Conservation (phyloP, 2,113 vertebrate genomes). For the Cottus gobio region DNA sequence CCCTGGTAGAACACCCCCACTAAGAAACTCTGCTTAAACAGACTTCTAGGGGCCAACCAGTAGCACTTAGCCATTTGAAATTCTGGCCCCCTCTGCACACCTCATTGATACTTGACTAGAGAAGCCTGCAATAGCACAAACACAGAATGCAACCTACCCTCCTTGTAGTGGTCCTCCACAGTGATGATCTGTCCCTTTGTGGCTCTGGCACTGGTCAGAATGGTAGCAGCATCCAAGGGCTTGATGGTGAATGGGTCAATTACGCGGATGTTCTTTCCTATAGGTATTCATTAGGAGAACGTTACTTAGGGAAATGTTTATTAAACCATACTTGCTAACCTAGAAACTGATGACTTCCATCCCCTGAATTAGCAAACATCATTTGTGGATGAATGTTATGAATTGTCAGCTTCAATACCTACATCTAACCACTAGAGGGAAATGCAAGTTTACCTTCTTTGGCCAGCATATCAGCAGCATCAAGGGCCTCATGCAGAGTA, state of each 20-base stretch:
- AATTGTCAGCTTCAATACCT: not conserved
- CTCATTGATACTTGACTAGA: not conserved
- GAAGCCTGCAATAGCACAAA: not conserved
- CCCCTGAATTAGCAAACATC: not conserved
- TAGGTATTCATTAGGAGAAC: not conserved
- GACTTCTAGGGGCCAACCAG: not conserved
- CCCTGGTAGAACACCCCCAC: not conserved
- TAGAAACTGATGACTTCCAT: not conserved
- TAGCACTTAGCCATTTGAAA: not conserved
- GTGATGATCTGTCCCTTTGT: slow-evolving; percentile 87
- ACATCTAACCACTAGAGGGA: slow-evolving; percentile 38
- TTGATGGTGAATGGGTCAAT: slow-evolving; percentile 92
- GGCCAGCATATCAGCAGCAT: slow-evolving; percentile 84
- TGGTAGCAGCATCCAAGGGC: slow-evolving; percentile 87
- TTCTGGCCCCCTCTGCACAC: not conserved
- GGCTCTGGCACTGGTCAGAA: slow-evolving; percentile 83
- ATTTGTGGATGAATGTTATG: not conserved
- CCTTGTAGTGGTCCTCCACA: slow-evolving; percentile 90
- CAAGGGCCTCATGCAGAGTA: slow-evolving; percentile 88
- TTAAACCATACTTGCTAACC: fast-evolving
- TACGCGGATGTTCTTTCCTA: slow-evolving; percentile 85
- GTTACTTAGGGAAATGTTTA: not conserved
- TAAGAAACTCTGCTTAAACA: not conserved
- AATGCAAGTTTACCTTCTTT: slow-evolving; percentile 79
- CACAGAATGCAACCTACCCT: slow-evolving; percentile 78